A percentile compares a stretch with the other conserved stretches of the same genome.
Conservation (phyloP, 2,888 invertebrate genomes). For the Drosophila robusta region DNA sequence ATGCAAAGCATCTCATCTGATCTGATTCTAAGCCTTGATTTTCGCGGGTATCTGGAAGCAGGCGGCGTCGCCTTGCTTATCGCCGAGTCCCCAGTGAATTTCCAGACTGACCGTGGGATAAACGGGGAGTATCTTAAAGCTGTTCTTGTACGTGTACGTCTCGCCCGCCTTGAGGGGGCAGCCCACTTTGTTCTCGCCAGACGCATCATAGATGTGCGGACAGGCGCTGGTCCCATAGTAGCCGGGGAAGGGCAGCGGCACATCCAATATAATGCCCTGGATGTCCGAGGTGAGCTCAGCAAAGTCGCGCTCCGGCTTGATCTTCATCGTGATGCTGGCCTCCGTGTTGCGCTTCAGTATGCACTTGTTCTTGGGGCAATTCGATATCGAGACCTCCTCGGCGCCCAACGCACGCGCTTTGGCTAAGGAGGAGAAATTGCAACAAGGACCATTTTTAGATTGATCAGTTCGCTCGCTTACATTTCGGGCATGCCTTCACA, state of each 20-base stretch:
- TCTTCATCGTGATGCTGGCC: constrained; percentile 86
- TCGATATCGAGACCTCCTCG: constrained; percentile 86
- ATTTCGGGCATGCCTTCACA: constrained; percentile 75
- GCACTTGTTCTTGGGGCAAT: constrained; percentile 89
- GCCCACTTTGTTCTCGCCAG: constrained; percentile 87
- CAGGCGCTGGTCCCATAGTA: constrained; percentile 91
- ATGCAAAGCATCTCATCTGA: constrained; percentile 14
- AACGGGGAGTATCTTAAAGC: constrained; percentile 86
- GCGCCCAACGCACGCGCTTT: constrained; percentile 83
- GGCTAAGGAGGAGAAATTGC: constrained; percentile 83
- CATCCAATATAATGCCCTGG: constrained; percentile 87
- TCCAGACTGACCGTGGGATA: constrained; percentile 86
- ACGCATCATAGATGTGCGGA: constrained; percentile 87
- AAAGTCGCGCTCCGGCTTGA: constrained; percentile 87
- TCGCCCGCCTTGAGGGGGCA: constrained; percentile 90
- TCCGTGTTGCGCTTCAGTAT: constrained; percentile 87
- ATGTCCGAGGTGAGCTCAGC: constrained; percentile 87
- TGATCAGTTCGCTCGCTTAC: constrained; percentile 53
- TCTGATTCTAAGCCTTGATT: constrained; percentile 85
- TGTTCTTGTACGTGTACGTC: constrained; percentile 89
- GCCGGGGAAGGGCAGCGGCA: constrained; percentile 91
- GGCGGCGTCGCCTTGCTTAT: constrained; percentile 85
- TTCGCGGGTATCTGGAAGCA: constrained; percentile 91
- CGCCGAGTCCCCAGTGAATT: constrained; percentile 88
- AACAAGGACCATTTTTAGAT: not conserved